Percentiles rank a stretch among this genome's conserved stretches.
phyloP scores from a whole-genome alignment of 2,888 invertebrate species.

The Lithosia quadra region DNA sequence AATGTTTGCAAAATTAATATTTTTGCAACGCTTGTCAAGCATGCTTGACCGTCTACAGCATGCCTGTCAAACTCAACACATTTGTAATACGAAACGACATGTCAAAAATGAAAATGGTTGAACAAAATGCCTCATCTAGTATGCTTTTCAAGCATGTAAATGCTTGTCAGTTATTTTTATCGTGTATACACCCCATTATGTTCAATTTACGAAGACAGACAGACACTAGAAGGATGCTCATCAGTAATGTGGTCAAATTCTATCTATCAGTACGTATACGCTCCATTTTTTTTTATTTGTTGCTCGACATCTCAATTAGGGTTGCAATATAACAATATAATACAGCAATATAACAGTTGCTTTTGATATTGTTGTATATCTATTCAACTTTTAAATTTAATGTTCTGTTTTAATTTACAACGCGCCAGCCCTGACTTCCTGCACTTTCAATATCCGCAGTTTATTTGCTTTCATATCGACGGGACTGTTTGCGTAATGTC shows the following conservation, averaged over 20 bases:
- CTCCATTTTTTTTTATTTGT: slow-evolving; percentile 68
- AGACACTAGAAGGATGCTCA: not conserved
- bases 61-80: not conserved
- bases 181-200: not conserved
- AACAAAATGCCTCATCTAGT: not conserved
- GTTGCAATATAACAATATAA: slow-evolving; percentile 43
- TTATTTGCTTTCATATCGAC: slow-evolving; percentile 69
- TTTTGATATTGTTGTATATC: not conserved
- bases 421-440: slow-evolving; percentile 69
- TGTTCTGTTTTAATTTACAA: not conserved
- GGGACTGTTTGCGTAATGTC: slow-evolving; percentile 58
- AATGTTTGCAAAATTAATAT: not conserved
- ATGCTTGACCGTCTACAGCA: not conserved
- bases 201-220: not conserved
- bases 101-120: not conserved
- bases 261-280: not conserved
- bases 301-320: slow-evolving; percentile 54
- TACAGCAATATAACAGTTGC: no score
- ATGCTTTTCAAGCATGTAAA: not conserved
- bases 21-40: not conserved
- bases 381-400: not conserved
- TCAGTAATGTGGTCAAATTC: no score
- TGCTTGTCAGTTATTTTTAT: not conserved
- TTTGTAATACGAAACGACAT: not conserved
- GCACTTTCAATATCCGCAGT: slow-evolving; percentile 68